Conservation (phyloP, 2,888 invertebrate genomes). For the Apodemia arnacis region DNA sequence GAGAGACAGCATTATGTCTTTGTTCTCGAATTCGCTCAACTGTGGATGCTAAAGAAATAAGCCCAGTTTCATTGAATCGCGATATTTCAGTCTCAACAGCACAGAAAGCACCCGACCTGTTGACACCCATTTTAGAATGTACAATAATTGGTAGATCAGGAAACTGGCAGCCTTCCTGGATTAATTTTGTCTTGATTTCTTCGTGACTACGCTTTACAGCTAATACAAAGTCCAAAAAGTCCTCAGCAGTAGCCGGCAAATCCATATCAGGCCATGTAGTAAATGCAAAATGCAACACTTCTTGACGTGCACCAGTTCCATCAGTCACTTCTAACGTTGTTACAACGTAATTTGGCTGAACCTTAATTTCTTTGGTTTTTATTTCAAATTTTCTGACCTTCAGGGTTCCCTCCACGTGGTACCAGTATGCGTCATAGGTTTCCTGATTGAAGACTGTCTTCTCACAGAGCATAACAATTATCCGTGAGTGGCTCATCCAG, state of each 20-base stretch:
- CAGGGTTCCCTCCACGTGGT: not conserved
- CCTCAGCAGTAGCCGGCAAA: not conserved
- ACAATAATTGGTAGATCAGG: slow-evolving; percentile 3
- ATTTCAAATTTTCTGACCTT: slow-evolving; percentile 19
- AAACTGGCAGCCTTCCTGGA: slow-evolving; percentile 3
- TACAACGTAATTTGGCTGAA: not conserved
- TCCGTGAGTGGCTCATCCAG: slow-evolving; percentile 30
- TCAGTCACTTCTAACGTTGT: slow-evolving; percentile 24
- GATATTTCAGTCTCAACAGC: not conserved
- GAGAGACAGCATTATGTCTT: not conserved
- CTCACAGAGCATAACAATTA: slow-evolving; percentile 32
- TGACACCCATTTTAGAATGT: slow-evolving; percentile 19
- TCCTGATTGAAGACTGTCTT: slow-evolving; percentile 19
- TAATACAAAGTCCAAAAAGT: slow-evolving; percentile 31
- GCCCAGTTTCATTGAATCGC: too few relatives aligned
- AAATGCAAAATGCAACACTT: slow-evolving; percentile 29
- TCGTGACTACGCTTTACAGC: slow-evolving; percentile 17
- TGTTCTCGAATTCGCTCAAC: not conserved
- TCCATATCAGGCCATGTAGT: not conserved
- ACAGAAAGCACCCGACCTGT: slow-evolving; percentile 12
- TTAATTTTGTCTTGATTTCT: not conserved
- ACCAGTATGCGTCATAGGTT: slow-evolving; percentile 22
- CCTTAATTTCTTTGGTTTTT: slow-evolving; percentile 20
- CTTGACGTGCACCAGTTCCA: slow-evolving; percentile 22
- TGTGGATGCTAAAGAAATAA: slow-evolving; percentile 12